Conservation (phyloP, 1,140 invertebrate species). For the Eciton burchellii region DNA sequence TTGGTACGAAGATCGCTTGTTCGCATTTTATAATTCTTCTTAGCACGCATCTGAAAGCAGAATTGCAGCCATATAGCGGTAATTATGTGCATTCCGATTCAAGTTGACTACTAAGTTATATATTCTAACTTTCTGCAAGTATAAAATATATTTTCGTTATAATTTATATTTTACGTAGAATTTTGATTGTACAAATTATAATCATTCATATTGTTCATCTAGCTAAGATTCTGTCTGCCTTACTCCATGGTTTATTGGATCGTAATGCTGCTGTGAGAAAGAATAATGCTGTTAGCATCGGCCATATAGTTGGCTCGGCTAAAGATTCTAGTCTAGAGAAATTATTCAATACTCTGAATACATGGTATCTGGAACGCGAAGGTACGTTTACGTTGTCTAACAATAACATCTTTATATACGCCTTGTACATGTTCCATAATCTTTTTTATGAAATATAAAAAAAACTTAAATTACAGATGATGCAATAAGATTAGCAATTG, state of each 20-base stretch:
- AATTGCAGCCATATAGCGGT: constrained; percentile 89
- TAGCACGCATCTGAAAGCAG: constrained; percentile 85
- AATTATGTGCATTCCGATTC: constrained; percentile 52
- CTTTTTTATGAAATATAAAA: constrained; percentile 6
- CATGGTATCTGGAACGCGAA: constrained; percentile 92
- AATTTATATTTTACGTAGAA: neutral
- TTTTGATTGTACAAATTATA: constrained; percentile 16
- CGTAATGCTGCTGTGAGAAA: constrained; percentile 93
- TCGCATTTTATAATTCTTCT: constrained; percentile 93
- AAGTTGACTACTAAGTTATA: too few species aligned
- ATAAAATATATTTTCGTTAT: constrained; percentile 31
- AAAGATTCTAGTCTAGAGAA: constrained; percentile 95
- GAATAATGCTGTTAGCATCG: constrained; percentile 93
- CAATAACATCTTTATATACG: neutral
- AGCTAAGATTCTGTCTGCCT: constrained; percentile 92
- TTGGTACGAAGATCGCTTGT: constrained; percentile 94
- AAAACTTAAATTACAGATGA: constrained; percentile 87
- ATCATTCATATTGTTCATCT: constrained; percentile 61
- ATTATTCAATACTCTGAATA: constrained; percentile 92
- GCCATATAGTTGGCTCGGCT: constrained; percentile 94
- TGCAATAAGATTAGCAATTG: constrained; percentile 90
- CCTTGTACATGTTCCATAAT: neutral
- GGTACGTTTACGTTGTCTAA: constrained; percentile 78
- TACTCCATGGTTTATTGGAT: constrained; percentile 93
- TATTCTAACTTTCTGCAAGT: too few species aligned